Evolutionary conservation across 2,113 vertebrate species (phyloP).

Genomic region (Hippopotamus amphibius): DNA sequence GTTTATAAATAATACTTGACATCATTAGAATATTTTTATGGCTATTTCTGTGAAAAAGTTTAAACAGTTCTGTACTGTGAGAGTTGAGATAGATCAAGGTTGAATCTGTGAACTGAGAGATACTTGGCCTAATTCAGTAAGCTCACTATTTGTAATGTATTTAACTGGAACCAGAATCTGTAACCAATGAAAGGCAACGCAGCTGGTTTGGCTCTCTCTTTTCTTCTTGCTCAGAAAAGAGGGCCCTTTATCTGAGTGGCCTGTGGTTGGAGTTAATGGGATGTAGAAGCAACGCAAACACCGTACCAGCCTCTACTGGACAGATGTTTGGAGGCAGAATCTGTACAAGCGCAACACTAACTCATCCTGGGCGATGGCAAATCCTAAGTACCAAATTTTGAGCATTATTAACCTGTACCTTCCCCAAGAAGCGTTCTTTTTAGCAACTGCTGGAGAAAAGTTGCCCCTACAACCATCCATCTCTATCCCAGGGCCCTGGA

Average conservation of each 20-base stretch:
- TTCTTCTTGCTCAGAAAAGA: neutral
- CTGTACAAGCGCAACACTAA: neutral
- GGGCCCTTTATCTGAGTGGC: neutral
- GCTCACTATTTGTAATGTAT: neutral
- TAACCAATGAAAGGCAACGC: neutral
- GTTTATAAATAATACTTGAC: constrained; percentile 6
- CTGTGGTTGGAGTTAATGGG: neutral
- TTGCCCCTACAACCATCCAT: neutral
- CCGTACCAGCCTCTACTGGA: neutral
- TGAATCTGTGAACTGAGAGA: neutral
- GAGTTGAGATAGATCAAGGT: neutral
- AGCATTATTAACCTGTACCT: neutral
- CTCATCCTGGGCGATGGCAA: neutral
- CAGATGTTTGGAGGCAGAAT: neutral
- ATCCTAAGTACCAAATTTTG: neutral
- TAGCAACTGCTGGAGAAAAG: neutral
- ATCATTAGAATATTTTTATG: neutral
- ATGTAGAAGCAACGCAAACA: neutral
- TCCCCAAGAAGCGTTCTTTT: neutral
- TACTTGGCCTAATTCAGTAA: neutral
- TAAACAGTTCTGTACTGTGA: neutral
- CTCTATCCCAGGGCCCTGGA: neutral
- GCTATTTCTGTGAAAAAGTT: neutral
- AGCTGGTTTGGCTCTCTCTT: neutral
- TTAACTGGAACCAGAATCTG: neutral